These are phyloP conservation scores for Acanthochromis polyacanthus DNA, from an alignment of 2,113 vertebrate species.

Conservation along the genomic window DNA sequence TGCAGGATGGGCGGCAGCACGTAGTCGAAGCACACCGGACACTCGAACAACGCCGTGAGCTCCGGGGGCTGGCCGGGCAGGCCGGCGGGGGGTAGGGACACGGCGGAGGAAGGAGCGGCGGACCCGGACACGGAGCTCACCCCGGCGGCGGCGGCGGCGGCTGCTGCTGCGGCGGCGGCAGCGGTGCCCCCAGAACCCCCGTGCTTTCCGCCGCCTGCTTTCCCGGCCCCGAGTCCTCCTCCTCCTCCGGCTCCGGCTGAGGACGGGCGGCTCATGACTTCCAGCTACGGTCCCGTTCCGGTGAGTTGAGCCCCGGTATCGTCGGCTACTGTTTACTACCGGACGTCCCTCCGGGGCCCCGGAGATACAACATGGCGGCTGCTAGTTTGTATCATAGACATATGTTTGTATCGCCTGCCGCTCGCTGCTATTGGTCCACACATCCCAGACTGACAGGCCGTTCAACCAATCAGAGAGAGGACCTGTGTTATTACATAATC, in stretches of 20 bases:
- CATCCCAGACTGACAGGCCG: slow-evolving; percentile 43
- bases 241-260: slow-evolving; percentile 80
- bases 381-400: slow-evolving; percentile 73
- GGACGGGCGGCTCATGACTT: slow-evolving; percentile 84
- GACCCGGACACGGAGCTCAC: slow-evolving; percentile 73
- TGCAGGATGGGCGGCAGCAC: slow-evolving; percentile 87
- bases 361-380: slow-evolving; percentile 83
- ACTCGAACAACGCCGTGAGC: slow-evolving; percentile 86
- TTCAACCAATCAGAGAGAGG: slow-evolving; percentile 69
- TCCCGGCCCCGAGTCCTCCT: slow-evolving; percentile 81
- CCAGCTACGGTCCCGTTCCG: slow-evolving; percentile 44
- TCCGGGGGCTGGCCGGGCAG: slow-evolving; percentile 79
- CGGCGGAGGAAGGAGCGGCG: slow-evolving; percentile 41
- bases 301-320: slow-evolving; percentile 25
- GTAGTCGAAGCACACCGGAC: slow-evolving; percentile 87
- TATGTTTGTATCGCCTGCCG: slow-evolving; percentile 71
- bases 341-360: slow-evolving; percentile 63
- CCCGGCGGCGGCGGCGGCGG: slow-evolving; percentile 63
- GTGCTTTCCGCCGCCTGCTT: slow-evolving; percentile 81
- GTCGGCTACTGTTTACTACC: slow-evolving; percentile 66
- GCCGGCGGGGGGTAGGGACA: slow-evolving; percentile 45
- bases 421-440: slow-evolving; percentile 57
- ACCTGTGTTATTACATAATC: slow-evolving; percentile 28
- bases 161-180: slow-evolving; percentile 52
- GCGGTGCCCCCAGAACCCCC: slow-evolving; percentile 67